Evolutionary conservation across 2,113 vertebrate genomes (phyloP).

Genomic region (Grantiella picta): DNA sequence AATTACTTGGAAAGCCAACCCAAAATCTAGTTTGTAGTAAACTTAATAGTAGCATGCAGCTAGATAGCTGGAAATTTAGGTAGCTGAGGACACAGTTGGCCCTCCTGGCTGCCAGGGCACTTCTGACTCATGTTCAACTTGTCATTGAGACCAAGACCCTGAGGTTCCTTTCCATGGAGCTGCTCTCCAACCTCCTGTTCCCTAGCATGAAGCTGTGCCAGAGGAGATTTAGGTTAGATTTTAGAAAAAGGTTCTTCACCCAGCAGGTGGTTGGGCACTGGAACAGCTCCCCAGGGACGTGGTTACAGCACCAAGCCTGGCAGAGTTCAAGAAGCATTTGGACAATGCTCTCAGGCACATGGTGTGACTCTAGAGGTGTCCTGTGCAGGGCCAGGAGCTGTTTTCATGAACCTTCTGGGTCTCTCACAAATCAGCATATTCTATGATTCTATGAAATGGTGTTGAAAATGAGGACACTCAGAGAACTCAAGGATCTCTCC

Average conservation of each 20-base stretch:
- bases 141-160: fast-evolving
- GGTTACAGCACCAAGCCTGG: background rate
- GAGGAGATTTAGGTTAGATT: background rate
- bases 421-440: background rate
- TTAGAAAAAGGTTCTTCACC: background rate
- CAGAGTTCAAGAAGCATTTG: background rate
- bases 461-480: background rate
- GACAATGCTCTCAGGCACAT: fast-evolving
- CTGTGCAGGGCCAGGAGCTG: background rate
- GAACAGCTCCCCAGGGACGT: background rate
- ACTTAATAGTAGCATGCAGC: background rate
- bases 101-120: background rate
- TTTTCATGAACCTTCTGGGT: too few relatives aligned
- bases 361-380: background rate
- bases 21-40: background rate
- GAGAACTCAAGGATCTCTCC: background rate
- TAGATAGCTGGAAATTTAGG: background rate
- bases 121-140: background rate
- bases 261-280: background rate
- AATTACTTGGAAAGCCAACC: background rate
- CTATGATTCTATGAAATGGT: too few relatives aligned
- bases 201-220: background rate
- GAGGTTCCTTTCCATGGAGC: fast-evolving
- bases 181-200: background rate
- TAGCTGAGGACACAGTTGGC: fast-evolving